phyloP scores from a whole-genome alignment of 2,797 vertebrate genomes.

The Spheniscus humboldti region DNA sequence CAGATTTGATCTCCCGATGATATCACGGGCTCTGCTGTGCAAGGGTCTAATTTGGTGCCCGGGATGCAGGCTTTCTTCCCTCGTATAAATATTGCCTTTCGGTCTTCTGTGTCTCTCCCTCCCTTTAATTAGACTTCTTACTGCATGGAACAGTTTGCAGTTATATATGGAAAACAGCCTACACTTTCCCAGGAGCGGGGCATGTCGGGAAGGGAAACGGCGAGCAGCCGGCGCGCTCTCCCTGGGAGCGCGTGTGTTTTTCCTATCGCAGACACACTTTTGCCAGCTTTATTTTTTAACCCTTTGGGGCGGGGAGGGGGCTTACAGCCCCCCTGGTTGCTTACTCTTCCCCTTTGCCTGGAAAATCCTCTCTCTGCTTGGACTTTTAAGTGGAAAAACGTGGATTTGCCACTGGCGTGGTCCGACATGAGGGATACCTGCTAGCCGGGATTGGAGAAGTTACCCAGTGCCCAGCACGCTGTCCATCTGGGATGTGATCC shows the following conservation, averaged over 20 bases:
- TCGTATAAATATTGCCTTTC: slow-evolving; percentile 48
- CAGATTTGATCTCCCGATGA: background rate
- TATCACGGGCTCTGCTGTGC: background rate
- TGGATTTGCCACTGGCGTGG: rapidly evolving
- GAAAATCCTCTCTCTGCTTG: background rate
- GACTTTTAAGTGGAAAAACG: background rate
- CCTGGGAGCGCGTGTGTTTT: slow-evolving; percentile 46
- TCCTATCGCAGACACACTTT: slow-evolving; percentile 25
- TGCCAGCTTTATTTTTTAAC: slow-evolving; percentile 30
- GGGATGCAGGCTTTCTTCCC: background rate
- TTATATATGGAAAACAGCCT: slow-evolving; percentile 72
- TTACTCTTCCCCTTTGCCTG: background rate
- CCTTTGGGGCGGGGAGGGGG: background rate
- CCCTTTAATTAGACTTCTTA: slow-evolving; percentile 68
- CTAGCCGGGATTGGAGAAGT: background rate
- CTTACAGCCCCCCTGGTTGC: rapidly evolving
- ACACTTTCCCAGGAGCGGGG: slow-evolving; percentile 68
- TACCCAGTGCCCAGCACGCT: rapidly evolving
- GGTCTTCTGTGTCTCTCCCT: slow-evolving; percentile 4
- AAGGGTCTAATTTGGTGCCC: slow-evolving; percentile 27
- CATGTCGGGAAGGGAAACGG: slow-evolving; percentile 50
- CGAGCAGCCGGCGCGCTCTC: slow-evolving; percentile 57
- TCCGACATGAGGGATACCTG: rapidly evolving
- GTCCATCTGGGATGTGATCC: background rate
- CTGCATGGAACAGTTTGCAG: slow-evolving; percentile 69